A percentile compares a stretch with the other conserved stretches of the same genome.
These are phyloP conservation scores for Leptinotarsa haldemani DNA, from an alignment of 2,888 invertebrate species.

Conservation along the genomic window DNA sequence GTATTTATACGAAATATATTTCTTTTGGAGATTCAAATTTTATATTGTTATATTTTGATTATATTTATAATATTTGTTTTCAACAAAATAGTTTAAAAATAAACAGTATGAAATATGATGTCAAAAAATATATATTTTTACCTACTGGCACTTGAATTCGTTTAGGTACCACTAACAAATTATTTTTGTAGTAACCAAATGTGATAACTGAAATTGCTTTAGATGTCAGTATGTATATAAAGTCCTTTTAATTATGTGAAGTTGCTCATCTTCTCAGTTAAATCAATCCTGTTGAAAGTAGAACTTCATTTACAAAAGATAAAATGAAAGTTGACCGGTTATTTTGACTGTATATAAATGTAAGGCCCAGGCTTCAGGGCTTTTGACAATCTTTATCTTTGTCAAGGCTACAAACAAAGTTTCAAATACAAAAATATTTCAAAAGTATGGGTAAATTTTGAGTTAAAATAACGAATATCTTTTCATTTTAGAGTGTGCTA, in stretches of 20 bases:
- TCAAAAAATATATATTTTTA: neutral
- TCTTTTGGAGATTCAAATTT: neutral
- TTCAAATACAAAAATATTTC: no score
- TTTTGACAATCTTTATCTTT: no score
- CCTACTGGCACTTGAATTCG: neutral
- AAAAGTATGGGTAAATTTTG: no score
- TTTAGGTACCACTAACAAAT: slow-evolving; percentile 27
- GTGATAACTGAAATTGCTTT: slow-evolving; percentile 37
- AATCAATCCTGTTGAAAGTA: neutral
- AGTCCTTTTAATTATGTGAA: neutral
- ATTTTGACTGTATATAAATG: no score
- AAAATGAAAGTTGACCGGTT: no score
- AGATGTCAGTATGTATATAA: neutral
- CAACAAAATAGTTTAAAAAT: neutral
- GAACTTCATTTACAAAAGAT: no score
- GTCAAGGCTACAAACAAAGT: no score
- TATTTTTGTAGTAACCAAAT: slow-evolving; percentile 39
- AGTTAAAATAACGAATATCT: no score
- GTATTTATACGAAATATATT: neutral
- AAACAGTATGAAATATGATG: neutral
- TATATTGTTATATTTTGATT: neutral
- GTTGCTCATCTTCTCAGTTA: neutral
- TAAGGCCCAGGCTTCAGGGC: no score
- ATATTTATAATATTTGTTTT: no score
- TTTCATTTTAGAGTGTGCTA: no score